Evolutionary conservation across 2,888 invertebrate genomes (phyloP).

Genomic region (Drosophila paranaensis): DNA sequence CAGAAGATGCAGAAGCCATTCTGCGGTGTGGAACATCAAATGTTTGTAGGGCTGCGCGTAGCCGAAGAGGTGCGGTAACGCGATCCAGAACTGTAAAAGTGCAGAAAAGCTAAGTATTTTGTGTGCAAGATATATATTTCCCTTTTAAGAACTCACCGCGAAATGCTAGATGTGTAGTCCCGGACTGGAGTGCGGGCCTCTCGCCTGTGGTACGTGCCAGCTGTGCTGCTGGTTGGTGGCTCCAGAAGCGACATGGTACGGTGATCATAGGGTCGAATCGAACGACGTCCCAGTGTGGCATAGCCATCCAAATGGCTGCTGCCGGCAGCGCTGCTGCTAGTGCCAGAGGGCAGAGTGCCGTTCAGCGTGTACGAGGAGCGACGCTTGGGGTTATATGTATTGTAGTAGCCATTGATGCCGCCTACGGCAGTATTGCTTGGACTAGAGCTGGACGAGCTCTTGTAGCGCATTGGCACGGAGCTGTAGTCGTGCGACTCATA

Average conservation of each 20-base stretch:
- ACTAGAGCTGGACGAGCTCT: slow-evolving; percentile 74
- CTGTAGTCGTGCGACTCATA: slow-evolving; percentile 77
- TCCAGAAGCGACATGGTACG: slow-evolving; percentile 83
- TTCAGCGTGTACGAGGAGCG: slow-evolving; percentile 83
- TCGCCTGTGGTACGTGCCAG: slow-evolving; percentile 72
- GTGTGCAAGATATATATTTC: background rate
- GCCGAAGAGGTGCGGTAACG: slow-evolving; percentile 83
- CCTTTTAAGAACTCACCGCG: slow-evolving; percentile 66
- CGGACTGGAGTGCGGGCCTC: slow-evolving; percentile 78
- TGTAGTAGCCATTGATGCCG: slow-evolving; percentile 76
- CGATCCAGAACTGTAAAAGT: slow-evolving; percentile 77
- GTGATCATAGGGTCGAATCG: slow-evolving; percentile 83
- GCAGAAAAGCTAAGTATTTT: background rate
- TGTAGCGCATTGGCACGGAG: slow-evolving; percentile 74
- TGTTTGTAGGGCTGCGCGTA: slow-evolving; percentile 84
- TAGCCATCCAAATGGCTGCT: slow-evolving; percentile 81
- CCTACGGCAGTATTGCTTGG: slow-evolving; percentile 68
- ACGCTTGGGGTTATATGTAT: slow-evolving; percentile 84
- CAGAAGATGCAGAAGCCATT: slow-evolving; percentile 84
- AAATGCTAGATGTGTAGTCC: slow-evolving; percentile 79
- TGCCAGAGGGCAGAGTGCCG: slow-evolving; percentile 63
- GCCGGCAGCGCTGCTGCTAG: slow-evolving; percentile 46
- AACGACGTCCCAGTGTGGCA: slow-evolving; percentile 83
- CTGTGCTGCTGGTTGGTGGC: slow-evolving; percentile 61
- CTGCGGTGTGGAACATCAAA: slow-evolving; percentile 85